Conservation (phyloP, 2,888 invertebrate genomes). For the Punctoribates punctum region DNA sequence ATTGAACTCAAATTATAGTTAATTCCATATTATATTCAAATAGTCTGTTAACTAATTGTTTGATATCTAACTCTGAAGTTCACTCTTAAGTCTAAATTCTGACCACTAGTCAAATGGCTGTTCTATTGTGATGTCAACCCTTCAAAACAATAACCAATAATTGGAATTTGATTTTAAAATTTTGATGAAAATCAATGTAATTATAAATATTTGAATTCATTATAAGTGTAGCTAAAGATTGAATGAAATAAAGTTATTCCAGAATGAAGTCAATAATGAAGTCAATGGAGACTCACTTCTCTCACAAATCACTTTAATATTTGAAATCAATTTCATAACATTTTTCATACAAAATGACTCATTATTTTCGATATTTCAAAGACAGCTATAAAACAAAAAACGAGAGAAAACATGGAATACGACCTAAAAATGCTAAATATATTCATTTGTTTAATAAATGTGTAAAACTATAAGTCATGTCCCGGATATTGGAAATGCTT, state of each 20-base stretch:
- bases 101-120: constrained; percentile 15
- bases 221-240: constrained; percentile 24
- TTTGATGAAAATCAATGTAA: neutral
- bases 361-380: neutral
- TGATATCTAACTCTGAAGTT: neutral
- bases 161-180: neutral
- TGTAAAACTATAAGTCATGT: constrained; percentile 30
- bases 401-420: neutral
- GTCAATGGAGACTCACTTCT: neutral
- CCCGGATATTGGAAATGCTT: constrained; percentile 41
- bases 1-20: neutral
- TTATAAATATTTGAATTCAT: neutral
- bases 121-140: neutral
- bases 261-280: neutral
- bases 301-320: neutral
- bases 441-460: neutral
- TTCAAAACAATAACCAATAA: neutral
- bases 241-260: constrained; percentile 12
- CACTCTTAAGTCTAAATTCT: neutral
- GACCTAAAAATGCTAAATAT: constrained; percentile 2
- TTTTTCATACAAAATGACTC: neutral
- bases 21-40: neutral
- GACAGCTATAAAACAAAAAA: neutral
- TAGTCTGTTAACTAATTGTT: neutral
- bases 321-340: neutral